These are phyloP conservation scores for Actinernus sp. DNA, from an alignment of 92 coral and sea anemone species.

Conservation along the genomic window DNA sequence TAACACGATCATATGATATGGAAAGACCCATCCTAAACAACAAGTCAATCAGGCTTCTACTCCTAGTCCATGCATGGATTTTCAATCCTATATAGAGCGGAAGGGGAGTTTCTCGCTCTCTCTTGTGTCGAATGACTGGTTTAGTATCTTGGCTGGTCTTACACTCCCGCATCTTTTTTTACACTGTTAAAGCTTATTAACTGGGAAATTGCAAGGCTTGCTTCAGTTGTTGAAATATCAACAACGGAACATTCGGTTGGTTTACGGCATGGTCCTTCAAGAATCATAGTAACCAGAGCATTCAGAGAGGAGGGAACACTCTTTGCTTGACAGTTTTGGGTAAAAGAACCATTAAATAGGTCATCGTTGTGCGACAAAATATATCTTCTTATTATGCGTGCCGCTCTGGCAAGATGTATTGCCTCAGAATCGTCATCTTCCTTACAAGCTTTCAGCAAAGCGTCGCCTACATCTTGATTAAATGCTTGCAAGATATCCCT, in stretches of 20 bases:
- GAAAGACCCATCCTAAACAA: too few relatives aligned
- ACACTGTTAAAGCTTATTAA: slow-evolving; percentile 45
- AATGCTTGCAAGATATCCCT: slow-evolving; percentile 28
- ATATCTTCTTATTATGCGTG: slow-evolving; percentile 50
- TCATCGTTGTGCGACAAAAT: slow-evolving; percentile 25
- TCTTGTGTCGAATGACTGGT: slow-evolving; percentile 1
- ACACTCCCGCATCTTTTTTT: too few relatives aligned
- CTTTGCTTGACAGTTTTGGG: slow-evolving; percentile 11
- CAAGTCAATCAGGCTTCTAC: too few relatives aligned
- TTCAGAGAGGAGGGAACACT: slow-evolving; percentile 48
- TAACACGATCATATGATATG: too few relatives aligned
- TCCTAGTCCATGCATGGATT: too few relatives aligned
- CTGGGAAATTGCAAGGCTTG: slow-evolving; percentile 31
- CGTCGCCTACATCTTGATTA: slow-evolving; percentile 39
- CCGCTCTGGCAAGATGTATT: slow-evolving; percentile 50
- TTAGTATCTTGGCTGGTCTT: slow-evolving; percentile 1
- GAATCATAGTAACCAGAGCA: slow-evolving; percentile 51
- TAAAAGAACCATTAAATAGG: slow-evolving; percentile 41
- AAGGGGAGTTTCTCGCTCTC: too few relatives aligned
- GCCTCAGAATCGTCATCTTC: slow-evolving; percentile 51
- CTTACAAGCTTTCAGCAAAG: slow-evolving; percentile 31
- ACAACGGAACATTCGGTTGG: slow-evolving; percentile 8
- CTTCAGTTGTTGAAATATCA: slow-evolving; percentile 32
- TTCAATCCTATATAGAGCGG: too few relatives aligned
- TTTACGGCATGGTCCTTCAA: slow-evolving; percentile 56